A percentile compares a stretch with the other conserved stretches of the same genome.
Evolutionary conservation across 1,140 invertebrate species (phyloP).

Genomic region (Heliconius himera): DNA sequence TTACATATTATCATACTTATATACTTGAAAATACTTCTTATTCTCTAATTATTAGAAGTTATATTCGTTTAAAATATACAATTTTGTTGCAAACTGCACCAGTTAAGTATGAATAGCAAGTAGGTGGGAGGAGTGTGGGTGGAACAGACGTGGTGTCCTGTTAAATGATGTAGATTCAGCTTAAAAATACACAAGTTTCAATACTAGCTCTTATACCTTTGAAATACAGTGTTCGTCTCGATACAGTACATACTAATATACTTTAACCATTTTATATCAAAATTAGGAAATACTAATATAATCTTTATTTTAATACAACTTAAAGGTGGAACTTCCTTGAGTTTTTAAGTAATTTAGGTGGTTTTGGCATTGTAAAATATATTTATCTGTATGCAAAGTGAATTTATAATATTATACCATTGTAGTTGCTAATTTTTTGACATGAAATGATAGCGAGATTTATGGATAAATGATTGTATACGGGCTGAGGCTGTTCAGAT

Average conservation of each 20-base stretch:
- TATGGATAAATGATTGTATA: conserved; percentile 39
- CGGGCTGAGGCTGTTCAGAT: conserved; percentile 26
- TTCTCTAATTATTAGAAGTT: background rate
- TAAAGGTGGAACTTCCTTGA: conserved; percentile 11
- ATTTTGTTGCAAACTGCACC: conserved; percentile 20
- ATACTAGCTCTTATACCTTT: conserved; percentile 37
- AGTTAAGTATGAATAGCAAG: conserved; percentile 43
- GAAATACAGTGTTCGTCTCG: conserved; percentile 23
- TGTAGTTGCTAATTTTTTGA: conserved; percentile 42
- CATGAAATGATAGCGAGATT: conserved; percentile 38
- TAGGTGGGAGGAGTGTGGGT: conserved; percentile 38
- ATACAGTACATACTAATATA: conserved; percentile 25
- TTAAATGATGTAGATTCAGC: conserved; percentile 41
- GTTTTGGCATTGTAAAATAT: conserved; percentile 21
- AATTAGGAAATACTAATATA: conserved; percentile 10
- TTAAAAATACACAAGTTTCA: conserved; percentile 35
- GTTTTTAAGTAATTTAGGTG: background rate
- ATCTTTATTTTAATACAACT: background rate
- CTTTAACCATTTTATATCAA: background rate
- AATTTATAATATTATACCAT: conserved; percentile 43
- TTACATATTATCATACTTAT: background rate
- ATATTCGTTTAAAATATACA: background rate
- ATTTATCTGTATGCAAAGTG: conserved; percentile 38
- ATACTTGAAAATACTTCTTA: conserved; percentile 5
- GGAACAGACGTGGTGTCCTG: conserved; percentile 40